These are phyloP conservation scores for Colletes collaris DNA, from an alignment of 2,888 invertebrate species.

Conservation along the genomic window DNA sequence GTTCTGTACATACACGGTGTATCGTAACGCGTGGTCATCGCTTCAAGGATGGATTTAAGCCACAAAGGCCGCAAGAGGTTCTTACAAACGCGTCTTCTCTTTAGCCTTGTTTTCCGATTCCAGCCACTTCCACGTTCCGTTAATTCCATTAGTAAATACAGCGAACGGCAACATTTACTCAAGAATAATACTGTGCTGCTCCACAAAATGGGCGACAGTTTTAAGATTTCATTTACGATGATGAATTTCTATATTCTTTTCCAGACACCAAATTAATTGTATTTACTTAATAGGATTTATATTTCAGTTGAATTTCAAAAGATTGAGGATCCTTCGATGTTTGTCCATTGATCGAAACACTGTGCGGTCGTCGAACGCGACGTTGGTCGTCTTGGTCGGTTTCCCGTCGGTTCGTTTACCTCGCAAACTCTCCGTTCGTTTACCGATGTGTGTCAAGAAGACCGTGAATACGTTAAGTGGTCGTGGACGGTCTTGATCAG, in stretches of 20 bases:
- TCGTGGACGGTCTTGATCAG: slow-evolving; percentile 32
- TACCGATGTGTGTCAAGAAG: slow-evolving; percentile 35
- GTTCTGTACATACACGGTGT: slow-evolving; percentile 2
- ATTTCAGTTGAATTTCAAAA: not conserved
- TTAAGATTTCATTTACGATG: too few species aligned
- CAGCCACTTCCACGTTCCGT: not conserved
- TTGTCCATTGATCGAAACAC: too few species aligned
- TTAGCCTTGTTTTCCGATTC: slow-evolving; percentile 1
- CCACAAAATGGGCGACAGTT: too few species aligned
- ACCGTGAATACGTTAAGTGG: slow-evolving; percentile 20
- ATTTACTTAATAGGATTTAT: too few species aligned
- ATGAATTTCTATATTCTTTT: too few species aligned
- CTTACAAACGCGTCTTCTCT: not conserved
- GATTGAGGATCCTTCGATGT: not conserved
- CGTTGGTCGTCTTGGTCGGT: not conserved
- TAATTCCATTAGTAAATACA: not conserved
- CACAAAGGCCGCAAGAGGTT: slow-evolving; percentile 4
- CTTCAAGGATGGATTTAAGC: not conserved
- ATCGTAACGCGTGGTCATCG: slow-evolving; percentile 6
- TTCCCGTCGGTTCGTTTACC: slow-evolving; percentile 4
- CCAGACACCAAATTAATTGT: too few species aligned
- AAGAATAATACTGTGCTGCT: too few species aligned
- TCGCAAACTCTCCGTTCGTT: not conserved
- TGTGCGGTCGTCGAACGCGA: not conserved
- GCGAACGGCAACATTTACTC: too few species aligned